Percentiles rank a stretch among this genome's conserved stretches.
Conservation (phyloP, 2,888 invertebrate genomes). For the Pachymerium ferrugineum region DNA sequence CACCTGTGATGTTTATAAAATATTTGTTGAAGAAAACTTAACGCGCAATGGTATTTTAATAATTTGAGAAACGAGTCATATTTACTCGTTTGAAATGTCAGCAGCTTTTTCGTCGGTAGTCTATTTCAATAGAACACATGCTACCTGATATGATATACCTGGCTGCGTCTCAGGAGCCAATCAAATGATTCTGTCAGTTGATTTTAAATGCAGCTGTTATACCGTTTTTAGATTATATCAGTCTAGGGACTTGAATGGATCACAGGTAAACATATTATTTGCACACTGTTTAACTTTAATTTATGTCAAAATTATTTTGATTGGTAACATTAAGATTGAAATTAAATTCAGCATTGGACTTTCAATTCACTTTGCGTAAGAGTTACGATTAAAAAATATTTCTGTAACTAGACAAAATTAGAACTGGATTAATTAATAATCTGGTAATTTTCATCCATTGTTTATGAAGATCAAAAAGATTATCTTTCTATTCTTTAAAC, state of each 20-base stretch:
- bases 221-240: neutral
- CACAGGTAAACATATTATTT: too few relatives aligned
- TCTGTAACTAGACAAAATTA: too few relatives aligned
- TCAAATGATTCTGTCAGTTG: neutral
- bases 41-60: too few relatives aligned
- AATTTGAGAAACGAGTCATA: too few relatives aligned
- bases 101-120: neutral
- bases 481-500: neutral
- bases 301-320: too few relatives aligned
- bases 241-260: neutral
- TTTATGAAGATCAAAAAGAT: neutral
- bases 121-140: neutral
- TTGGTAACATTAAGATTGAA: too few relatives aligned
- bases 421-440: too few relatives aligned
- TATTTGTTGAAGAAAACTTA: neutral
- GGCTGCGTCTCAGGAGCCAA: conserved; percentile 7
- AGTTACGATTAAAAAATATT: too few relatives aligned
- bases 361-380: too few relatives aligned
- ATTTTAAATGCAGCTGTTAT: conserved; percentile 11
- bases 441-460: too few relatives aligned
- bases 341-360: too few relatives aligned
- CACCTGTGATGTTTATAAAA: neutral
- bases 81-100: conserved; percentile 10
- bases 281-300: too few relatives aligned
- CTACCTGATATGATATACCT: neutral